Evolutionary conservation across 2,797 vertebrate genomes (phyloP).

Genomic region (Carduelis carduelis): DNA sequence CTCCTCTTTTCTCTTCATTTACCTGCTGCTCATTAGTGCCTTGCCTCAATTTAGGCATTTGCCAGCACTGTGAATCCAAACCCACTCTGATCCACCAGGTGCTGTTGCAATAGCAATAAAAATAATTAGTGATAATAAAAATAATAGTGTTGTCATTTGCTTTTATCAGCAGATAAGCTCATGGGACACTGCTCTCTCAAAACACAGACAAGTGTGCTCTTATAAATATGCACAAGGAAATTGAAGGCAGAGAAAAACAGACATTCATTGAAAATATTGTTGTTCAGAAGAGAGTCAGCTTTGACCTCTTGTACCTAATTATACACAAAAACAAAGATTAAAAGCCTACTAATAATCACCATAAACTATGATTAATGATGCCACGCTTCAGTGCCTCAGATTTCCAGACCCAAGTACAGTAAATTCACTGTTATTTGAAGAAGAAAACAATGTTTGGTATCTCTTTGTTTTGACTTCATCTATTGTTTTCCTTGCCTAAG

Average conservation of each 20-base stretch:
- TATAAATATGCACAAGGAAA: conserved; percentile 55
- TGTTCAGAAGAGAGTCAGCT: conserved; percentile 31
- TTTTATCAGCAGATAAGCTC: conserved; percentile 43
- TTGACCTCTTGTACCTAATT: conserved; percentile 70
- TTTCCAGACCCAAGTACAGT: conserved; percentile 21
- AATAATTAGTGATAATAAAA: conserved; percentile 46
- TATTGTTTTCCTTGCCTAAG: background rate
- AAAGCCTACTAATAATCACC: conserved; percentile 67
- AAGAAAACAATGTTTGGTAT: conserved; percentile 2
- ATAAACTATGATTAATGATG: conserved; percentile 70
- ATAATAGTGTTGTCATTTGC: conserved; percentile 28
- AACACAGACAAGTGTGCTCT: conserved; percentile 16
- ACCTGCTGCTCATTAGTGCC: background rate
- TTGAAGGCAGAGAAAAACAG: conserved; percentile 46
- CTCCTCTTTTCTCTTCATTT: background rate
- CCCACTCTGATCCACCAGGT: background rate
- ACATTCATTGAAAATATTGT: conserved; percentile 51
- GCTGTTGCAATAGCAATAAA: conserved; percentile 24
- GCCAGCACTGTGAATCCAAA: background rate
- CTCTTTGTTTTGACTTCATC: conserved; percentile 11
- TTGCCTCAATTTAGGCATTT: background rate
- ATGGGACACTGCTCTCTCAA: conserved; percentile 21
- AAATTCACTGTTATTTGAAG: conserved; percentile 38
- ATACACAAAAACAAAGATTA: conserved; percentile 67
- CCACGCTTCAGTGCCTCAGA: conserved; percentile 28